Evolutionary conservation across 2,797 vertebrate species (phyloP).

Genomic region (Acipenser oxyrinchus): DNA sequence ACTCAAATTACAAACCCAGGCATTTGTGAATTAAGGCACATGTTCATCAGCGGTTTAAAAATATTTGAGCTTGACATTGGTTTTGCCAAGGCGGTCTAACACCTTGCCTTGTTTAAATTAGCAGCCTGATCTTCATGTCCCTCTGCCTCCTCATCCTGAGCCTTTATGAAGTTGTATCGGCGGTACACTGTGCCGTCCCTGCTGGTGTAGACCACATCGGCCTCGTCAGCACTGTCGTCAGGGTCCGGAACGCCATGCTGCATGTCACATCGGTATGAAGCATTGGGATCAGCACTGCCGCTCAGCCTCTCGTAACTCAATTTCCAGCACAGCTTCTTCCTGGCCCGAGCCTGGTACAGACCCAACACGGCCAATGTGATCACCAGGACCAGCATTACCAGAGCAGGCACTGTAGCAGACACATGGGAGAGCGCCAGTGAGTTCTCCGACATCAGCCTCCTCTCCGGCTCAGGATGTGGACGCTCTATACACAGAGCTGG

Average conservation of each 20-base stretch:
- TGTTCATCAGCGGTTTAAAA: neutral
- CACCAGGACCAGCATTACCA: slow-evolving; percentile 41
- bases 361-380: slow-evolving; percentile 39
- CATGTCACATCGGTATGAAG: slow-evolving; percentile 33
- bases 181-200: slow-evolving; percentile 53
- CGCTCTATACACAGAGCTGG: slow-evolving; percentile 60
- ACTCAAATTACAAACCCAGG: neutral
- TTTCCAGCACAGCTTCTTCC: slow-evolving; percentile 61
- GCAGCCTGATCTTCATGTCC: slow-evolving; percentile 42
- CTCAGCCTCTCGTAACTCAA: slow-evolving; percentile 64
- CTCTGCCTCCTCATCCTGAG: slow-evolving; percentile 28
- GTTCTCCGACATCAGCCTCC: slow-evolving; percentile 25
- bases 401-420: slow-evolving; percentile 42
- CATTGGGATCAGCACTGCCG: slow-evolving; percentile 35
- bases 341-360: slow-evolving; percentile 49
- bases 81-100: slow-evolving; percentile 23
- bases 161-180: slow-evolving; percentile 52
- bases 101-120: slow-evolving; percentile 30
- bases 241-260: slow-evolving; percentile 55
- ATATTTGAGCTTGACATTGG: neutral
- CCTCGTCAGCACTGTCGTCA: slow-evolving; percentile 58
- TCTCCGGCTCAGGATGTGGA: slow-evolving; percentile 35
- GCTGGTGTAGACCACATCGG: slow-evolving; percentile 68
- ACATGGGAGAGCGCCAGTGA: slow-evolving; percentile 37
- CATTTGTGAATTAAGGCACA: neutral